phyloP scores from a whole-genome alignment of 2,113 vertebrate genomes.

The Xiphophorus maculatus region DNA sequence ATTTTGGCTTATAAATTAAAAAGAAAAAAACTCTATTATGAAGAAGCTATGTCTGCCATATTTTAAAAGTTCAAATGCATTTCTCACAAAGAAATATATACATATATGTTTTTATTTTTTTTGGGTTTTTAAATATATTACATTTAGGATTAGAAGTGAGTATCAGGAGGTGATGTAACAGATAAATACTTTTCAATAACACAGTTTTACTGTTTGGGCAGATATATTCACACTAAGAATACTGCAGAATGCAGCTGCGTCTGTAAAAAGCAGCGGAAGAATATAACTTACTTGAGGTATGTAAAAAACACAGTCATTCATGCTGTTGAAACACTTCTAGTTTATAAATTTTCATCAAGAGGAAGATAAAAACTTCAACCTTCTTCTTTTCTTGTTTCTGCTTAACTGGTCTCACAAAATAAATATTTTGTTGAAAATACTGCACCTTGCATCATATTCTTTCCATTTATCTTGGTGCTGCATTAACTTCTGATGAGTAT shows the following conservation, averaged over 20 bases:
- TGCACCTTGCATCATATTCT: slow-evolving; percentile 85
- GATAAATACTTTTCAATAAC: not conserved
- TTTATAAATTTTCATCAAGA: not conserved
- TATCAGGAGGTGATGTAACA: not conserved
- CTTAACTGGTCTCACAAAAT: not conserved
- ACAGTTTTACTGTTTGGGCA: not conserved
- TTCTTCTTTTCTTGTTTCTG: not conserved
- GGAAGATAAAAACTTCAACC: not conserved
- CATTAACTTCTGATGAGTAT: slow-evolving; percentile 82
- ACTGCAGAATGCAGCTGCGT: not conserved
- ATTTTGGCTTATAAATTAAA: not conserved
- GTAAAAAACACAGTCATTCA: not conserved
- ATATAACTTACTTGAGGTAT: slow-evolving; percentile 29
- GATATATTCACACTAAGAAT: not conserved
- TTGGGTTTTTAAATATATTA: too few species aligned
- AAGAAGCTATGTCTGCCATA: not conserved
- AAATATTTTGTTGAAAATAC: not conserved
- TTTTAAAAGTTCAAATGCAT: not conserved
- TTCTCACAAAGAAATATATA: not conserved
- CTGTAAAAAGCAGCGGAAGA: not conserved
- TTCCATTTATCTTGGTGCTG: slow-evolving; percentile 91
- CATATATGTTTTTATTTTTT: too few species aligned
- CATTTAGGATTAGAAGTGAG: not conserved
- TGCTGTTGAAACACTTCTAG: not conserved
- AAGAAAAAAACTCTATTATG: not conserved